Evolutionary conservation across 2,888 invertebrate genomes (phyloP).

Genomic region (Iselma pallidipennis): DNA sequence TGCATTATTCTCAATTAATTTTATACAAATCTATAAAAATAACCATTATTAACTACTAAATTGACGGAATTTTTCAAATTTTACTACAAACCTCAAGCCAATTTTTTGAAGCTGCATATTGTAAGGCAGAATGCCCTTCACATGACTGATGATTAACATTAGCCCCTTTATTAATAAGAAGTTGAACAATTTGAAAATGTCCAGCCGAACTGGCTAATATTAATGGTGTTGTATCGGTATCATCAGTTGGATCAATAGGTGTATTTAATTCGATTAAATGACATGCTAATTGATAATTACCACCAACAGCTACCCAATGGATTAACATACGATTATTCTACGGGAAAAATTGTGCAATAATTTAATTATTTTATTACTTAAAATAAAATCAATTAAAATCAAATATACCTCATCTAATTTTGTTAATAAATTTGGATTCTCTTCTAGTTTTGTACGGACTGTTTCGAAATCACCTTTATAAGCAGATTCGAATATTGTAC

Average conservation of each 20-base stretch:
- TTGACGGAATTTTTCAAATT: slow-evolving; percentile 4
- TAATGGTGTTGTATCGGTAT: slow-evolving; percentile 76
- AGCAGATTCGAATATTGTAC: slow-evolving; percentile 66
- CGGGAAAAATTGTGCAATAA: slow-evolving; percentile 30
- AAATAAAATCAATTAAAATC: not conserved
- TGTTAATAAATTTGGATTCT: slow-evolving; percentile 58
- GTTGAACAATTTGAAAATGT: slow-evolving; percentile 66
- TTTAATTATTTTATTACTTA: not conserved
- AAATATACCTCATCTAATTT: slow-evolving; percentile 59
- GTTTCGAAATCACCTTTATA: slow-evolving; percentile 72
- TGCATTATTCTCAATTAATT: slow-evolving; percentile 69
- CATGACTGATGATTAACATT: slow-evolving; percentile 72
- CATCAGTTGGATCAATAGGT: slow-evolving; percentile 72
- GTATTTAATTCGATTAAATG: slow-evolving; percentile 69
- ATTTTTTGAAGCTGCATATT: slow-evolving; percentile 86
- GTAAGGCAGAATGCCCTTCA: slow-evolving; percentile 79
- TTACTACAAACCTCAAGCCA: slow-evolving; percentile 65
- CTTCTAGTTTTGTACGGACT: slow-evolving; percentile 65
- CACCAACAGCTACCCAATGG: slow-evolving; percentile 81
- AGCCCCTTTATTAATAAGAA: slow-evolving; percentile 70
- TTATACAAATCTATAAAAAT: slow-evolving; percentile 65
- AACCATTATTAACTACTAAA: slow-evolving; percentile 6
- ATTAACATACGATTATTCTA: slow-evolving; percentile 73
- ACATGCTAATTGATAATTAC: slow-evolving; percentile 73
- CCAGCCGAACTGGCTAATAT: slow-evolving; percentile 83